phyloP scores from a whole-genome alignment of 2,888 invertebrate genomes.

The Drosophila prolongata region DNA sequence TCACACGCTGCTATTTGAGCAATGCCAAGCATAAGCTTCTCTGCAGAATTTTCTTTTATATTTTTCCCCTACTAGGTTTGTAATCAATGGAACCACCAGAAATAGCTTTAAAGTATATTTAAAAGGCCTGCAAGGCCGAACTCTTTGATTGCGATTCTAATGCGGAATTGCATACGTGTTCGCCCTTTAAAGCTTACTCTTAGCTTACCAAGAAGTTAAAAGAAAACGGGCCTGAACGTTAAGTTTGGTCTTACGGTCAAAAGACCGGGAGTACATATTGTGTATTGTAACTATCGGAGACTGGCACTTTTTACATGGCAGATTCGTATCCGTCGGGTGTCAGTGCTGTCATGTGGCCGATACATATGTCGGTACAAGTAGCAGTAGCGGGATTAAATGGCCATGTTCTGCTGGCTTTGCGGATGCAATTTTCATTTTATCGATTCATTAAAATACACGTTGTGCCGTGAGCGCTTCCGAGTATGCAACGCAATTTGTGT shows the following conservation, averaged over 20 bases:
- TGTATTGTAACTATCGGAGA: neutral
- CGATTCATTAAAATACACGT: constrained; percentile 8
- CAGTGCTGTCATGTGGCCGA: constrained; percentile 18
- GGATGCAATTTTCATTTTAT: constrained; percentile 28
- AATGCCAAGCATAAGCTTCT: constrained; percentile 23
- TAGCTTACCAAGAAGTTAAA: too few species aligned
- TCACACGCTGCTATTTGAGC: constrained; percentile 67
- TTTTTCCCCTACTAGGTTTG: neutral
- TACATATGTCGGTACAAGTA: neutral
- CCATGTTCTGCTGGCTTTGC: constrained; percentile 8
- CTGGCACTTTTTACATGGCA: neutral
- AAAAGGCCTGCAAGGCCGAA: neutral
- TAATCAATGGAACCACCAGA: neutral
- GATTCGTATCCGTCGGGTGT: neutral
- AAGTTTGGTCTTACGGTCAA: too few species aligned
- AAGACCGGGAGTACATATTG: too few species aligned
- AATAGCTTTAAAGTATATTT: constrained; percentile 12
- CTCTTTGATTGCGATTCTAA: neutral
- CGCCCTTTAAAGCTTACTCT: too few species aligned
- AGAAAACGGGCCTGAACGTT: too few species aligned
- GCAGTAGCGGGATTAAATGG: constrained; percentile 13
- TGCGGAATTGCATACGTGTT: too few species aligned
- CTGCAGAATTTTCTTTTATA: constrained; percentile 1
- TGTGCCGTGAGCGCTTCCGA: constrained; percentile 20
- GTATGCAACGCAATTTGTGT: constrained; percentile 51